A percentile compares a stretch with the other conserved stretches of the same genome.
phyloP scores from a whole-genome alignment of 2,888 invertebrate species.

The Colletes collaris region DNA sequence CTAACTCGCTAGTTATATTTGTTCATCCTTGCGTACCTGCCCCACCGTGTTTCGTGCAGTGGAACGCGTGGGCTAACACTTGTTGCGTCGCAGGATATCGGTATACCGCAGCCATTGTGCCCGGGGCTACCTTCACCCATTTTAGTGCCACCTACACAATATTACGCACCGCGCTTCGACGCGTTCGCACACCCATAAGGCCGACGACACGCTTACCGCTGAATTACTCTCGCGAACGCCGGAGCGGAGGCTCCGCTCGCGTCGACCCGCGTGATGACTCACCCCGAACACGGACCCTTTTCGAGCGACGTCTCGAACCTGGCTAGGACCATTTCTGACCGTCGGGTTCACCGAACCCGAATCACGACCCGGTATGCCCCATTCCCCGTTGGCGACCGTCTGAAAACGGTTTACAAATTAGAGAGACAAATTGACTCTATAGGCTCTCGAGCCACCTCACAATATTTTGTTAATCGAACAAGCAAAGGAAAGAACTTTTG shows the following conservation, averaged over 20 bases:
- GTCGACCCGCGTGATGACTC: conserved; percentile 27
- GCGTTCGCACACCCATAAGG: conserved; percentile 31
- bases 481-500: no score
- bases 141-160: conserved; percentile 77
- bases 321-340: conserved; percentile 48
- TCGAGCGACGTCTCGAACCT: conserved; percentile 11
- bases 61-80: conserved; percentile 77
- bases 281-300: conserved; percentile 34
- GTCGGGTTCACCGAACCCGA: conserved; percentile 45
- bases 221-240: conserved; percentile 44
- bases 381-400: neutral
- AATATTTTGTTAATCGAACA: no score
- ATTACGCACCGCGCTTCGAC: conserved; percentile 57
- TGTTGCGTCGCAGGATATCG: conserved; percentile 73
- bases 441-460: no score
- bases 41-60: conserved; percentile 63
- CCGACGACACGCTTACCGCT: conserved; percentile 27
- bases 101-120: conserved; percentile 70
- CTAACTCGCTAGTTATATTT: conserved; percentile 65
- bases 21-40: conserved; percentile 43
- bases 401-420: no score
- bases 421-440: no score
- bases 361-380: conserved; percentile 4
- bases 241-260: conserved; percentile 6
- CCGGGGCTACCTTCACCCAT: conserved; percentile 79